These are phyloP conservation scores for Podiceps cristatus DNA, from an alignment of 2,113 vertebrate genomes.

Conservation along the genomic window DNA sequence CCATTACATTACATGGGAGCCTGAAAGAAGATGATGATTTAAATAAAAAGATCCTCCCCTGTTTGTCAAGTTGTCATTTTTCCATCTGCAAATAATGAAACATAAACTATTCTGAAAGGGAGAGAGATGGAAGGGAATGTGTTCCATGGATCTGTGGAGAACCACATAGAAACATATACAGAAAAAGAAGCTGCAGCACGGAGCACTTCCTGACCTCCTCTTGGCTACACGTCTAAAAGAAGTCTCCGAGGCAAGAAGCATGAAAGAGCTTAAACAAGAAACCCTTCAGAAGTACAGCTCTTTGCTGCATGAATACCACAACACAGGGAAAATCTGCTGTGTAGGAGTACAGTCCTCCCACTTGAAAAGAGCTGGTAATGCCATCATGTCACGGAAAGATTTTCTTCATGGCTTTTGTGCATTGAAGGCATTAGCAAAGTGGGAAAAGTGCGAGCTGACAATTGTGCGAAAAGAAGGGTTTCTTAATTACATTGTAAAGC, in stretches of 20 bases:
- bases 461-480: constrained; percentile 12
- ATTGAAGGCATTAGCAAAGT: constrained; percentile 54
- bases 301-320: constrained; percentile 78
- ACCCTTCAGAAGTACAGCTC: constrained; percentile 75
- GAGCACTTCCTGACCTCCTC: constrained; percentile 72
- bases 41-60: constrained; percentile 63
- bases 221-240: constrained; percentile 59
- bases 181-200: constrained; percentile 68
- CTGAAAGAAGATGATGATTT: constrained; percentile 50
- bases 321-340: constrained; percentile 81
- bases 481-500: constrained; percentile 59
- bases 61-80: constrained; percentile 69
- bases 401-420: constrained; percentile 62
- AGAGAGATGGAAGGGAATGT: constrained; percentile 58
- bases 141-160: constrained; percentile 64
- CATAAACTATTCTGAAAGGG: constrained; percentile 51
- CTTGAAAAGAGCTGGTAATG: constrained; percentile 83
- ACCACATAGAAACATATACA: constrained; percentile 70
- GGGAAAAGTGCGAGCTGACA: constrained; percentile 37
- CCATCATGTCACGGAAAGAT: constrained; percentile 78
- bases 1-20: constrained; percentile 45
- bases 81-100: constrained; percentile 72
- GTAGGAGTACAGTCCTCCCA: constrained; percentile 78
- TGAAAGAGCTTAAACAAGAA: constrained; percentile 66
- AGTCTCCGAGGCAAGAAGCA: constrained; percentile 60